A percentile compares a stretch with the other conserved stretches of the same genome.
Conservation (phyloP, 2,797 vertebrate genomes). For the Cyprinella venusta region DNA sequence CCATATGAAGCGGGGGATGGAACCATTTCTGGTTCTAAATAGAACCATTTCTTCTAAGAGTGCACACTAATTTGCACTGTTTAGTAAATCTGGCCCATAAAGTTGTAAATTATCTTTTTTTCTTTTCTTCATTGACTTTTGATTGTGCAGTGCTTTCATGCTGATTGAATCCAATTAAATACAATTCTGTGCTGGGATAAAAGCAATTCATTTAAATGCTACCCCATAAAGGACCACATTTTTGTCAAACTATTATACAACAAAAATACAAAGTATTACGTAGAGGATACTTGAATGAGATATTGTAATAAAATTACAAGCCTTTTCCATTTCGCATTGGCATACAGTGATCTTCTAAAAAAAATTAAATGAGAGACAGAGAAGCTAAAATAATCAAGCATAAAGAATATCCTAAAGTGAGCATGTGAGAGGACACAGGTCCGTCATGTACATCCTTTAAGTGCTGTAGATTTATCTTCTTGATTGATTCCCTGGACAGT, state of each 20-base stretch:
- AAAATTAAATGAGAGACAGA: background rate
- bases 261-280: background rate
- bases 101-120: no score
- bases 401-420: constrained; percentile 15
- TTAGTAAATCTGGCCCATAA: no score
- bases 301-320: constrained; percentile 16
- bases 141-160: background rate
- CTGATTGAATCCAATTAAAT: background rate
- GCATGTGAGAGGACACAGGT: background rate
- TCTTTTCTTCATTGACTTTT: background rate
- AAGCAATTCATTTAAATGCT: background rate
- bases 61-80: no score
- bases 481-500: constrained; percentile 44
- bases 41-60: no score
- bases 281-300: background rate
- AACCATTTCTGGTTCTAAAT: no score
- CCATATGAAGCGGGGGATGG: no score
- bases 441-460: constrained; percentile 41
- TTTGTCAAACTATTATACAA: background rate
- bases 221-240: background rate
- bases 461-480: constrained; percentile 45
- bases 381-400: constrained; percentile 16
- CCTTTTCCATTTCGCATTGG: background rate
- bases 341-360: background rate
- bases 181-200: background rate